Evolutionary conservation across 2,113 vertebrate genomes (phyloP).

Genomic region (Hepsetus odoe): DNA sequence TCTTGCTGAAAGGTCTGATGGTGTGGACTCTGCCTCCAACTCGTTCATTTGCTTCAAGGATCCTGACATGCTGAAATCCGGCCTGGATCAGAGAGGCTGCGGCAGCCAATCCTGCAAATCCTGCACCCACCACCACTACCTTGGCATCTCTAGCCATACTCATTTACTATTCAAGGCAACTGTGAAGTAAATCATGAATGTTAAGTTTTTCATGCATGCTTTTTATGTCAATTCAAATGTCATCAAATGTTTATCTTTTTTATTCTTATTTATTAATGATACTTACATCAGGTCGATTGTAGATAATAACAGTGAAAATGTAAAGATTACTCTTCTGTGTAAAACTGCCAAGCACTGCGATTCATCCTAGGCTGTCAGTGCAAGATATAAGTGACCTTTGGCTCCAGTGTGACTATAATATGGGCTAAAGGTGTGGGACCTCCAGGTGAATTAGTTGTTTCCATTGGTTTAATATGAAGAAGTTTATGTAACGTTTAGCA

Average conservation of each 20-base stretch:
- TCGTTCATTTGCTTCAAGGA: constrained; percentile 61
- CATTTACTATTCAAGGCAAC: constrained; percentile 1
- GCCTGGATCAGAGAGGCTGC: constrained; percentile 54
- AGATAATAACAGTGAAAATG: not conserved
- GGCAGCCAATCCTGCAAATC: constrained; percentile 65
- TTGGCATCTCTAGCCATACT: constrained; percentile 15
- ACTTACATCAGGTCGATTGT: not conserved
- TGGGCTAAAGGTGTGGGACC: not conserved
- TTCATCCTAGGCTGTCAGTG: not conserved
- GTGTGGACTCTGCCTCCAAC: constrained; percentile 62
- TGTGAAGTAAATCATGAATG: not conserved
- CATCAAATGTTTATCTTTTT: not conserved
- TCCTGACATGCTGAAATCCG: constrained; percentile 54
- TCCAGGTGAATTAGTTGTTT: not conserved
- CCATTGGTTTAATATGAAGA: not conserved
- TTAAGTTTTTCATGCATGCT: not conserved
- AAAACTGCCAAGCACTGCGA: not conserved
- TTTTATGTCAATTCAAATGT: not conserved
- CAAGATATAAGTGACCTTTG: constrained; percentile 20
- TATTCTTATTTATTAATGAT: no score
- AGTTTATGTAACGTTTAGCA: not conserved
- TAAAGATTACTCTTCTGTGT: not conserved
- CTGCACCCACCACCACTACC: constrained; percentile 64
- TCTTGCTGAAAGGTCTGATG: constrained; percentile 56
- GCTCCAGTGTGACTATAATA: not conserved